Percentiles rank a stretch among this genome's conserved stretches.
phyloP scores from a whole-genome alignment of 2,888 invertebrate species.

The Rhamnusium bicolor region DNA sequence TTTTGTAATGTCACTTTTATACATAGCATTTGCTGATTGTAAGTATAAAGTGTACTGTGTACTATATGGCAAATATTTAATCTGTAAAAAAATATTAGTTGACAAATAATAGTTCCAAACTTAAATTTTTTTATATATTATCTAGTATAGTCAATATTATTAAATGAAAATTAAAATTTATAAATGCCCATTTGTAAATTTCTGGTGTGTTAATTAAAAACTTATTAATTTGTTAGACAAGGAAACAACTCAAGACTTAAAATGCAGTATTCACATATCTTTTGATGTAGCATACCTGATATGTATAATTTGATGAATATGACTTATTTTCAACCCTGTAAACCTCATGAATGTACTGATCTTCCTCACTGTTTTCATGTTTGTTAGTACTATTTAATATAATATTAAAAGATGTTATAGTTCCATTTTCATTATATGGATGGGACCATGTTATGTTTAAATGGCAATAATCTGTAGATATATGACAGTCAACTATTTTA shows the following conservation, averaged over 20 bases:
- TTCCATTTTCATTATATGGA: constrained; percentile 64
- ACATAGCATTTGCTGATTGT: constrained; percentile 60
- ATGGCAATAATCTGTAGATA: constrained; percentile 60
- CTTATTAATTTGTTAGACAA: too few relatives aligned
- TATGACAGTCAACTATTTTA: constrained; percentile 60
- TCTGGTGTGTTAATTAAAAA: too few relatives aligned
- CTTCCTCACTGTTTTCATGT: constrained; percentile 48
- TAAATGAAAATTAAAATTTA: too few relatives aligned
- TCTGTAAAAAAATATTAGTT: constrained; percentile 51
- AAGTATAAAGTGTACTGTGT: constrained; percentile 62
- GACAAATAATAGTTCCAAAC: too few relatives aligned
- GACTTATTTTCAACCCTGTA: constrained; percentile 56
- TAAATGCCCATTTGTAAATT: too few relatives aligned
- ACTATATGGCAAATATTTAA: constrained; percentile 64
- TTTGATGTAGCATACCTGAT: constrained; percentile 58
- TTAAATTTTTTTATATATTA: too few relatives aligned
- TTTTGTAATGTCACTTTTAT: constrained; percentile 56
- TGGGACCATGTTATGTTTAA: constrained; percentile 66
- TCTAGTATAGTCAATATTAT: too few relatives aligned
- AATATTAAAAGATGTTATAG: constrained; percentile 64
- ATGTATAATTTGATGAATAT: constrained; percentile 59
- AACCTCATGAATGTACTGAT: constrained; percentile 59
- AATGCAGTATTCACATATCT: not conserved
- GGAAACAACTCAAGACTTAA: not conserved
- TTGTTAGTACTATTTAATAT: constrained; percentile 59